Evolutionary conservation across 2,113 vertebrate genomes (phyloP).

Genomic region (Siniperca knerii): DNA sequence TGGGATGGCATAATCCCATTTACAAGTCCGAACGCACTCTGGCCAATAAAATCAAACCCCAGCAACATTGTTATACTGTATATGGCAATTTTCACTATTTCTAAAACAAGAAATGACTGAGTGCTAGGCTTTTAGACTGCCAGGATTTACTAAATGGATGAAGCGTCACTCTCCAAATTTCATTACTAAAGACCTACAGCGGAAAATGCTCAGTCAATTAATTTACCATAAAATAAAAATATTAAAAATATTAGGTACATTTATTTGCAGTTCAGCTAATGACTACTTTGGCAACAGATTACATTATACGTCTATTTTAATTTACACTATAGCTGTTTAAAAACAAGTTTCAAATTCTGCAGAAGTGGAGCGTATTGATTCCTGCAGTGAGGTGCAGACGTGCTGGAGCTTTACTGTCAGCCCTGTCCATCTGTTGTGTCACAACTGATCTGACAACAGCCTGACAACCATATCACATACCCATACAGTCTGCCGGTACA

Average conservation of each 20-base stretch:
- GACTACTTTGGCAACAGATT: constrained; percentile 65
- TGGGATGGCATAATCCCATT: constrained; percentile 87
- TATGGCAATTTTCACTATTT: constrained; percentile 85
- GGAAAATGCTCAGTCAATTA: constrained; percentile 77
- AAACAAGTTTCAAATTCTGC: constrained; percentile 65
- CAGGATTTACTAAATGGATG: constrained; percentile 83
- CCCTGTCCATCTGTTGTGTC: constrained; percentile 29
- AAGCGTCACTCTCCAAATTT: constrained; percentile 82
- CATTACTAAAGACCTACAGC: constrained; percentile 79
- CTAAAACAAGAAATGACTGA: constrained; percentile 81
- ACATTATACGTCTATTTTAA: constrained; percentile 73
- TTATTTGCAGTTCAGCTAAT: constrained; percentile 68
- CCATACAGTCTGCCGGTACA: constrained; percentile 1
- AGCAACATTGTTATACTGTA: constrained; percentile 73
- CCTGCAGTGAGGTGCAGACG: constrained; percentile 23
- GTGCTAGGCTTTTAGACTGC: constrained; percentile 77
- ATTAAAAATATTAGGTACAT: constrained; percentile 65
- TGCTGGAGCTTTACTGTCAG: constrained; percentile 37
- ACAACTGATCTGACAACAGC: constrained; percentile 42
- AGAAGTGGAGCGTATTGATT: constrained; percentile 68
- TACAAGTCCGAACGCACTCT: constrained; percentile 82
- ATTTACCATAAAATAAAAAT: constrained; percentile 61
- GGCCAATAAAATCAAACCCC: constrained; percentile 80
- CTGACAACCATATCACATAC: constrained; percentile 37
- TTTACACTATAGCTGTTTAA: constrained; percentile 66